These are phyloP conservation scores for Oenanthe melanoleuca DNA, from an alignment of 2,113 vertebrate genomes.

Conservation along the genomic window DNA sequence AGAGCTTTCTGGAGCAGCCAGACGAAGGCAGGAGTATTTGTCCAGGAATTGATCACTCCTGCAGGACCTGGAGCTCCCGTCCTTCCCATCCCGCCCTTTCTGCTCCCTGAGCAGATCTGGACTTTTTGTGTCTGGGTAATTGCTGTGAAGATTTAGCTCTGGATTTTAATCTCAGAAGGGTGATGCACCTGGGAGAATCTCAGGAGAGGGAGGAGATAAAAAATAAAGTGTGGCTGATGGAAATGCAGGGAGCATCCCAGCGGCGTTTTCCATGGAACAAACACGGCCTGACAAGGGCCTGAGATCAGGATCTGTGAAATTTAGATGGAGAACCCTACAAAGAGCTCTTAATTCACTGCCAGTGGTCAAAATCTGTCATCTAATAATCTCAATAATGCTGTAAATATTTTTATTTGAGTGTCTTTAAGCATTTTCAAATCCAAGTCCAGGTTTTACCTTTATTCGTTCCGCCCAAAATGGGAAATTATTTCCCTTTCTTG, in stretches of 20 bases:
- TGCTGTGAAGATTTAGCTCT: conserved; percentile 22
- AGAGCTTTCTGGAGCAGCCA: not conserved
- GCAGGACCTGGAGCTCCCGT: not conserved
- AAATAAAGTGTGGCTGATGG: not conserved
- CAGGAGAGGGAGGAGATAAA: not conserved
- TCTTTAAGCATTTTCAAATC: not conserved
- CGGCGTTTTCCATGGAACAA: too few relatives aligned
- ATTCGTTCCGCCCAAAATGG: not conserved
- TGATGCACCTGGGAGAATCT: not conserved
- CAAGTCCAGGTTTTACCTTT: not conserved
- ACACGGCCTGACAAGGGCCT: not conserved
- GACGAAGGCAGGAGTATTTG: not conserved
- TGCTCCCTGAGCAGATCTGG: not conserved
- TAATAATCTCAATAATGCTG: not conserved
- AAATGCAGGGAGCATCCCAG: not conserved
- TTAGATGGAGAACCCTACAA: not conserved
- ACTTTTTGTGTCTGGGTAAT: conserved; percentile 20
- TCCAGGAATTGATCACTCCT: not conserved
- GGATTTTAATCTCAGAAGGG: conserved; percentile 40
- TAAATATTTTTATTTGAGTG: not conserved
- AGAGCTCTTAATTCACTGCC: not conserved
- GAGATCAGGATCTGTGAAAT: not conserved
- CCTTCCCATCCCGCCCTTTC: not conserved
- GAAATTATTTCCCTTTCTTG: not conserved
- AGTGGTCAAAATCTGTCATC: not conserved